phyloP scores from a whole-genome alignment of 2,888 invertebrate species.

The Lasioglossum lativentre region DNA sequence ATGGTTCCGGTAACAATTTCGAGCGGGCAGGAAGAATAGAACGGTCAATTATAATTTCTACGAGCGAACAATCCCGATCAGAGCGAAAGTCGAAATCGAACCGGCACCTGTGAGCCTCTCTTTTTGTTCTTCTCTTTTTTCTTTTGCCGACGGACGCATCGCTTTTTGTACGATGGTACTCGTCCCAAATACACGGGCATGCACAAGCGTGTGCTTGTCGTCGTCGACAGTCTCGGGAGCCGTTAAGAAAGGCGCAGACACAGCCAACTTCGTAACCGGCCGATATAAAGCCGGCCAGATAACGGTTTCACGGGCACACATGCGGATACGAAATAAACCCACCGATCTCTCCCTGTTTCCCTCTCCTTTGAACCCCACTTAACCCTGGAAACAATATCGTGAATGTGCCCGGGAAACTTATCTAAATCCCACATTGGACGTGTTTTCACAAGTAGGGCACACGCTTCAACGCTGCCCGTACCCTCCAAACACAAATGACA shows the following conservation, averaged over 20 bases:
- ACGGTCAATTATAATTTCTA: background rate
- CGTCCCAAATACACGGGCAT: conserved; percentile 46
- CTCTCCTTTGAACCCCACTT: conserved; percentile 18
- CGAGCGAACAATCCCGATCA: background rate
- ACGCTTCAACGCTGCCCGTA: background rate
- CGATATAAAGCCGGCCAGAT: conserved; percentile 81
- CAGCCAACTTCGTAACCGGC: conserved; percentile 61
- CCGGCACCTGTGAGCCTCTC: background rate
- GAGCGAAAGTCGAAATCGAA: conserved; percentile 47
- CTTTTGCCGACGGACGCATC: conserved; percentile 33
- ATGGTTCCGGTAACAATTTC: background rate
- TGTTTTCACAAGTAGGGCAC: background rate
- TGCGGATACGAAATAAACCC: conserved; percentile 55
- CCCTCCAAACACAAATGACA: background rate
- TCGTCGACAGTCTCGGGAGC: conserved; percentile 33
- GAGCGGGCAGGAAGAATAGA: background rate
- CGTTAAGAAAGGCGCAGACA: conserved; percentile 65
- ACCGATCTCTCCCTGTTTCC: conserved; percentile 42
- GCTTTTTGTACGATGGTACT: conserved; percentile 38
- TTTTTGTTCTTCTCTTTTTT: conserved; percentile 34
- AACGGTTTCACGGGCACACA: conserved; percentile 75
- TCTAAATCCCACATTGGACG: conserved; percentile 11
- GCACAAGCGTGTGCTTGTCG: conserved; percentile 16
- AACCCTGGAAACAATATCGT: conserved; percentile 28
- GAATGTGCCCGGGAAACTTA: conserved; percentile 4